Evolutionary conservation across 2,797 vertebrate genomes (phyloP), one percentile per base, ranked within the genome.

Genomic region (Sylvilagus floridanus): DNA sequence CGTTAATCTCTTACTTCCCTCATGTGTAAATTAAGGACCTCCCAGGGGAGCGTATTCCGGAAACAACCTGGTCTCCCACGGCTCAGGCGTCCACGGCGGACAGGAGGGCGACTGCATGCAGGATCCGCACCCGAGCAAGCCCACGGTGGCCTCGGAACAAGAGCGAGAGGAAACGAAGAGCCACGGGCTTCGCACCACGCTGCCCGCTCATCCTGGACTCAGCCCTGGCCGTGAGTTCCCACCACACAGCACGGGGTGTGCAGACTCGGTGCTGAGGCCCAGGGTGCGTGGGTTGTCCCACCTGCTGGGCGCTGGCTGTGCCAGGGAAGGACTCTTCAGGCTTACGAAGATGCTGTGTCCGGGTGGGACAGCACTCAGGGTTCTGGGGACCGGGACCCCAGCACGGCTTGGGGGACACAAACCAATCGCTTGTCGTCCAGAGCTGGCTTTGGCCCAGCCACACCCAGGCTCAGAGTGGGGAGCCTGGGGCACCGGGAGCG

Each of bases 111-210:
- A 4, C 79, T 10, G 11, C 1, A 26, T 11, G 32, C 4, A 4
- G 0, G 1, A 24, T 14, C 26, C 5, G 24, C 10, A 2, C 26
- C 22, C 12, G 6, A 28, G 42, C 0, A 12, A 7, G 60, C 26
- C 22, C 21, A 1, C 0, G 7, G 19, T 7, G 19, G 1, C 42
- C 42, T 42, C 42, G 42, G 42, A 42, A 9, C 6, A 37, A 63
- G 42, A 2, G 2, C 13, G 52, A 7, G 72, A 42, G 42, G 54
- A 90, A n/a, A 26, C 0, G 5, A 26, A 3, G 28, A 21, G 11
- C 0, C 14, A 81, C 63, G 52, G 54, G 7, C 1, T 16, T 5
- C 14, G 5, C 2, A 0, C 30, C 0, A 11, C n/a, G 0, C 26
- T 11, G 8, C n/a, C 16, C 7, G 2, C 2, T 4, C 24, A 69